Percentiles rank a stretch among this genome's conserved stretches.
Conservation (phyloP, 2,888 invertebrate species). For the Hipparchia semele region DNA sequence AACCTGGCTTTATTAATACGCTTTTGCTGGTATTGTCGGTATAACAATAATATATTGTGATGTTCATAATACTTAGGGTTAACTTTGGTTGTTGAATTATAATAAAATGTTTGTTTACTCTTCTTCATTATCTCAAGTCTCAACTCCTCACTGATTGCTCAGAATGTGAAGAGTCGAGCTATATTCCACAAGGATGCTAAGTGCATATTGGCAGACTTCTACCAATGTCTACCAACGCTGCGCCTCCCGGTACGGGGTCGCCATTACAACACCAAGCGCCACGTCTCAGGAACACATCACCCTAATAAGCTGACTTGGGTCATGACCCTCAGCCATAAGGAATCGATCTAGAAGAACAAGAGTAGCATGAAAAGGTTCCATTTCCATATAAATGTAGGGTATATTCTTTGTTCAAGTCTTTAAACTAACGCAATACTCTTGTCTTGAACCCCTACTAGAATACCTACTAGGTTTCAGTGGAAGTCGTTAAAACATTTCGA, state of each 20-base stretch:
- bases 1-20: constrained; percentile 20
- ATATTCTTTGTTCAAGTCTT: background rate
- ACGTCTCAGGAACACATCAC: too few species aligned
- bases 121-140: too few species aligned
- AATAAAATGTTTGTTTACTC: too few species aligned
- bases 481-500: constrained; percentile 10
- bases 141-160: too few species aligned
- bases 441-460: background rate
- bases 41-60: background rate
- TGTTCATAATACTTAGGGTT: background rate
- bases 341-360: background rate
- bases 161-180: too few species aligned
- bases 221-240: too few species aligned
- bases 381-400: background rate
- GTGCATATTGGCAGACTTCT: too few species aligned
- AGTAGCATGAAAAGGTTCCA: background rate
- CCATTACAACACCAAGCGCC: too few species aligned
- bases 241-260: too few species aligned
- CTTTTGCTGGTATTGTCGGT: constrained; percentile 11
- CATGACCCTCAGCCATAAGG: too few species aligned
- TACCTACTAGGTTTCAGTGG: background rate
- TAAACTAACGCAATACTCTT: background rate
- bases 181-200: too few species aligned
- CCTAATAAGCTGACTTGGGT: too few species aligned
- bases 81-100: background rate